Evolutionary conservation across 2,113 vertebrate species (phyloP).

Genomic region (Dipodomys ordii): DNA sequence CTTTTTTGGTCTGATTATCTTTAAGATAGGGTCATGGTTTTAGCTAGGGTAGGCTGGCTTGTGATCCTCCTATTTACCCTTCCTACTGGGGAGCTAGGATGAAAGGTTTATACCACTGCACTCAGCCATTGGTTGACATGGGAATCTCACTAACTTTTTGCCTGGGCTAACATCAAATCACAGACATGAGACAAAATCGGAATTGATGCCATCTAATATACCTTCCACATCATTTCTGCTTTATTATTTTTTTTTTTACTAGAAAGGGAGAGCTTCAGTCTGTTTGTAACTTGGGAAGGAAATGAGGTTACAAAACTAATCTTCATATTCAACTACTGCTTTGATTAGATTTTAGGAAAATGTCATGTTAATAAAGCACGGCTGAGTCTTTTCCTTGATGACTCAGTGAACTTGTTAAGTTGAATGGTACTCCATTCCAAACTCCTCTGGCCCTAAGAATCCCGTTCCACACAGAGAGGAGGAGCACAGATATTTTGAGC

Average conservation of each 20-base stretch:
- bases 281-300: background rate
- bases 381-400: background rate
- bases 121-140: too few relatives aligned
- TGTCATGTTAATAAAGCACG: background rate
- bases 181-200: background rate
- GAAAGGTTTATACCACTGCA: too few relatives aligned
- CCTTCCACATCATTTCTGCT: background rate
- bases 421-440: conserved; percentile 1
- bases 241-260: background rate
- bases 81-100: too few relatives aligned
- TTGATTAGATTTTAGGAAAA: background rate
- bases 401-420: conserved; percentile 33
- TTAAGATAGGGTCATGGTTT: too few relatives aligned
- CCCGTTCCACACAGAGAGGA: background rate
- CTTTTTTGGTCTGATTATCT: too few relatives aligned
- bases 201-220: background rate
- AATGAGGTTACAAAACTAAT: background rate
- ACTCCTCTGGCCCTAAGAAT: conserved; percentile 26
- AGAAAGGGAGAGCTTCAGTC: background rate
- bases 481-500: conserved; percentile 24
- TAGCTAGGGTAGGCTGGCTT: too few relatives aligned
- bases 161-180: too few relatives aligned
- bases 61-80: too few relatives aligned
- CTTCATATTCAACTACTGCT: background rate
- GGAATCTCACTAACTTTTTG: too few relatives aligned